These are phyloP conservation scores for Cheirogaleus major DNA, from an alignment of 2,797 vertebrate species.

Conservation along the genomic window DNA sequence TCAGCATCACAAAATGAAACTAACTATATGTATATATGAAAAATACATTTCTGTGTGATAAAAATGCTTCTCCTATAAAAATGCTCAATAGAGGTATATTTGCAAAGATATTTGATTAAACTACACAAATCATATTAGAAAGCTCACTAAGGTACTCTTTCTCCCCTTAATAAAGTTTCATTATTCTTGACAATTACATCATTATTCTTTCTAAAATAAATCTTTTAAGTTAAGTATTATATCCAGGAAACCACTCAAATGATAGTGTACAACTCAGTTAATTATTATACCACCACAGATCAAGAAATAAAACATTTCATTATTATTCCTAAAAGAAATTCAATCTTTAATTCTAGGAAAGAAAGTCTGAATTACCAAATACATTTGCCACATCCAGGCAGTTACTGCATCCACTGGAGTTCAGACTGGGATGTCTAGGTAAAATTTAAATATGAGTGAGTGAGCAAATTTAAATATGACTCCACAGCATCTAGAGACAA, in stretches of 20 bases:
- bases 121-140: not conserved
- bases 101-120: constrained; percentile 26
- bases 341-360: constrained; percentile 38
- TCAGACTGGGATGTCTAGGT: constrained; percentile 50
- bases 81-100: not conserved
- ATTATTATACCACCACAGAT: constrained; percentile 24
- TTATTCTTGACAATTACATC: not conserved
- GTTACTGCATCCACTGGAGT: constrained; percentile 33
- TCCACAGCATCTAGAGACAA: constrained; percentile 6
- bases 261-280: not conserved
- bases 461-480: constrained; percentile 55
- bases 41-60: not conserved
- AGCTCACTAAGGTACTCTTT: not conserved
- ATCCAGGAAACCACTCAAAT: constrained; percentile 42
- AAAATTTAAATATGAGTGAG: constrained; percentile 64
- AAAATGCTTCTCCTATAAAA: not conserved
- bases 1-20: constrained; percentile 29
- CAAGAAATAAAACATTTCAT: constrained; percentile 48
- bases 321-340: constrained; percentile 56
- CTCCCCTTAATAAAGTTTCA: not conserved
- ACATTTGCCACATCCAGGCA: constrained; percentile 37
- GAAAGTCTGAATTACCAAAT: constrained; percentile 43
- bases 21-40: not conserved
- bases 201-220: constrained; percentile 37
- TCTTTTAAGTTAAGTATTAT: constrained; percentile 25